These are phyloP conservation scores for Thaumatotibia leucotreta DNA, from an alignment of 1,140 invertebrate genomes.

Conservation along the genomic window DNA sequence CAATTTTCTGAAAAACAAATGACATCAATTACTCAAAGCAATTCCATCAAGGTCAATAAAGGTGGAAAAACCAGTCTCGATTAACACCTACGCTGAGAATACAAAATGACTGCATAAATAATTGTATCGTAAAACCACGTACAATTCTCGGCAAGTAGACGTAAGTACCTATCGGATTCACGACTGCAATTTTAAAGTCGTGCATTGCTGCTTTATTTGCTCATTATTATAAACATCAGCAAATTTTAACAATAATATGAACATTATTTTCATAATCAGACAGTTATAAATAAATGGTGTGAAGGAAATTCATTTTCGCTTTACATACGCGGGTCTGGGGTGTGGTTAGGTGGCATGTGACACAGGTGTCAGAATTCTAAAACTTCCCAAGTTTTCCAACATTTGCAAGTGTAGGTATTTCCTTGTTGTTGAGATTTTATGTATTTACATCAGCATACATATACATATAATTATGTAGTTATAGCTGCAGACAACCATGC, in stretches of 20 bases:
- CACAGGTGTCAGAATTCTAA: too few relatives aligned
- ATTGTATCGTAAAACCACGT: neutral
- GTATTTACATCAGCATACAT: too few relatives aligned
- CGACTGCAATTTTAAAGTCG: constrained; percentile 10
- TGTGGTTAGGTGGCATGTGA: too few relatives aligned
- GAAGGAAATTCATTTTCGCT: too few relatives aligned
- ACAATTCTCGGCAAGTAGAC: neutral
- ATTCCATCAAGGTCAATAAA: neutral
- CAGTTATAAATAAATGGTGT: neutral
- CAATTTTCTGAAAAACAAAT: constrained; percentile 57
- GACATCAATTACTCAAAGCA: neutral
- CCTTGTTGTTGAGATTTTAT: too few relatives aligned
- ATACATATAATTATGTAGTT: too few relatives aligned
- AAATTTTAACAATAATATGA: neutral
- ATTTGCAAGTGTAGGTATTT: too few relatives aligned
- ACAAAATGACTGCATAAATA: neutral
- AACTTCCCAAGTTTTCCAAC: too few relatives aligned
- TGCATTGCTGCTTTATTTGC: constrained; percentile 1
- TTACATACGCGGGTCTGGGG: too few relatives aligned
- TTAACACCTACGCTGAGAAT: neutral
- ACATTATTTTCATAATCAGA: neutral
- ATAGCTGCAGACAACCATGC: too few relatives aligned
- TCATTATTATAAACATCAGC: neutral
- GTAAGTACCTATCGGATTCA: neutral
- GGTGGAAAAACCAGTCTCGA: constrained; percentile 2